A percentile compares a stretch with the other conserved stretches of the same genome.
Evolutionary conservation across 2,888 invertebrate species (phyloP).

Genomic region (Trichopria drosophilae): DNA sequence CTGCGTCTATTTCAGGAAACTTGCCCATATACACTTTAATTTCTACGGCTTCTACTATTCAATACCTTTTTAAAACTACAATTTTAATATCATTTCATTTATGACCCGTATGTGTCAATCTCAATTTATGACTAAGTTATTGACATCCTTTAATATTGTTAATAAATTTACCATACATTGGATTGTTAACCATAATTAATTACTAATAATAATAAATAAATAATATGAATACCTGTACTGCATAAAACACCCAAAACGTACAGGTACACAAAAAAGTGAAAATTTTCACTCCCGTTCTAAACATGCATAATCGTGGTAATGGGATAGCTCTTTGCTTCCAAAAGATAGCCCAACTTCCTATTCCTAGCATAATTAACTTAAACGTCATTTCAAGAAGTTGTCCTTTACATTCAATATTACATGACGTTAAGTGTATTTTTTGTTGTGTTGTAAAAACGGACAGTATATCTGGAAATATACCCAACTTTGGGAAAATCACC

Average conservation of each 20-base stretch:
- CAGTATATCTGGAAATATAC: constrained; percentile 75
- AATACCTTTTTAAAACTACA: too few relatives aligned
- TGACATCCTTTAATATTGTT: too few relatives aligned
- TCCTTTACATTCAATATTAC: constrained; percentile 93
- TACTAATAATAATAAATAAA: neutral
- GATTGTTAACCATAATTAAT: neutral
- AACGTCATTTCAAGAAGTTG: constrained; percentile 88
- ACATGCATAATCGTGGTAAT: constrained; percentile 88
- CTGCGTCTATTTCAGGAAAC: too few relatives aligned
- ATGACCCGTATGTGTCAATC: neutral
- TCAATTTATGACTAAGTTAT: too few relatives aligned
- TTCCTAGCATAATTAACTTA: constrained; percentile 83
- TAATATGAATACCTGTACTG: constrained; percentile 69
- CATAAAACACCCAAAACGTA: constrained; percentile 97
- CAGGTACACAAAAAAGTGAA: constrained; percentile 90
- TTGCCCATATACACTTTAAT: too few relatives aligned
- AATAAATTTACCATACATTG: too few relatives aligned
- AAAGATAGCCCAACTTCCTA: constrained; percentile 93
- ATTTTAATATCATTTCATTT: too few relatives aligned
- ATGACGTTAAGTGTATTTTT: constrained; percentile 73
- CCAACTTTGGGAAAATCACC: constrained; percentile 91
- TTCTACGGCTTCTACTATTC: too few relatives aligned
- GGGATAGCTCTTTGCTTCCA: constrained; percentile 81
- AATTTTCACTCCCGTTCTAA: constrained; percentile 84
- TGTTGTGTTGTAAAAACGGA: constrained; percentile 71